Conservation (phyloP, 2,888 invertebrate genomes). For the Athalia cordata region DNA sequence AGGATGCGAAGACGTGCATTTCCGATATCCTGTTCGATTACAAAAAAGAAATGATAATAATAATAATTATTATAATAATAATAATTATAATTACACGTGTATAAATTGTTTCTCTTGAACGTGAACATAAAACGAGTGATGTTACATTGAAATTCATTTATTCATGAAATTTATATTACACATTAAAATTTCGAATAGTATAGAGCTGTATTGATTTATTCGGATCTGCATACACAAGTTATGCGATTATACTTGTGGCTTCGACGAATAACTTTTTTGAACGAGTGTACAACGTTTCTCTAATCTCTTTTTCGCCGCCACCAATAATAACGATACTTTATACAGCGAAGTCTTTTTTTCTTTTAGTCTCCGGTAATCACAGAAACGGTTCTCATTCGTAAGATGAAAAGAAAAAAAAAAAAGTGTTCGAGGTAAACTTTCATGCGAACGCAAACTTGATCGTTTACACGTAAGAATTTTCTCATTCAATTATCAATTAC, state of each 20-base stretch:
- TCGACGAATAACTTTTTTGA: constrained; percentile 20
- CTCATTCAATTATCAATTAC: no score
- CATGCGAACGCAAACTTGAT: no score
- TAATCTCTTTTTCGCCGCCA: neutral
- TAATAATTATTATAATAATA: no score
- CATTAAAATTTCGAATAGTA: constrained; percentile 40
- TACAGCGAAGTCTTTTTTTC: no score
- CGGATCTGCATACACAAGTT: constrained; percentile 6
- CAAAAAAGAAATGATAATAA: no score
- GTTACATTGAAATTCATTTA: constrained; percentile 33
- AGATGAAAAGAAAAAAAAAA: no score
- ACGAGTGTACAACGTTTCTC: neutral
- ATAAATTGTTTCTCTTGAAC: constrained; percentile 29
- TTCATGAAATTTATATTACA: constrained; percentile 41
- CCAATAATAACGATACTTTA: no score
- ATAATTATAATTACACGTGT: no score
- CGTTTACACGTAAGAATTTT: no score
- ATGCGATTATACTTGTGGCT: neutral
- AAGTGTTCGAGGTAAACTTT: no score
- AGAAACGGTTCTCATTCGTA: no score
- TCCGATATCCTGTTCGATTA: constrained; percentile 24
- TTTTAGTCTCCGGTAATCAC: no score
- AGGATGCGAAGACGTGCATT: neutral
- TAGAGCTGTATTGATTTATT: constrained; percentile 22
- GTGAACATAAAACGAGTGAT: constrained; percentile 10